A percentile compares a stretch with the other conserved stretches of the same genome.
phyloP scores from a whole-genome alignment of 2,888 invertebrate species.

The Cataglyphis altisquamis region DNA sequence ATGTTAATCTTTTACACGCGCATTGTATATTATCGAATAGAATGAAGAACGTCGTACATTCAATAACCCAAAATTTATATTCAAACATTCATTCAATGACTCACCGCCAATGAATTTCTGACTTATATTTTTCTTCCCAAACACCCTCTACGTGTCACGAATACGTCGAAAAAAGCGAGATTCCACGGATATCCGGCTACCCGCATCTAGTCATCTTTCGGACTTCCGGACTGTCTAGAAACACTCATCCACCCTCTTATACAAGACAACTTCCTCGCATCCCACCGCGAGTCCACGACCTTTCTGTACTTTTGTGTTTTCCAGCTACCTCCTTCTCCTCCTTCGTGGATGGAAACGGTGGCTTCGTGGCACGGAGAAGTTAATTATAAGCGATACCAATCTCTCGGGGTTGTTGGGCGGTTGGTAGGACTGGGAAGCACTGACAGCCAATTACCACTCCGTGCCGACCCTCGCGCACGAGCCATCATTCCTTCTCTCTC shows the following conservation, averaged over 20 bases:
- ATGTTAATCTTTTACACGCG: neutral
- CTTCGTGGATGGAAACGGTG: constrained; percentile 82
- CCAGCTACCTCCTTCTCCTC: constrained; percentile 43
- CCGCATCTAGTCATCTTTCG: constrained; percentile 47
- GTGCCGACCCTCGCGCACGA: constrained; percentile 84
- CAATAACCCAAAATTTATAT: constrained; percentile 14
- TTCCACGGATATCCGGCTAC: constrained; percentile 38
- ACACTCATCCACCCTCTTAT: constrained; percentile 30
- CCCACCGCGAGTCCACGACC: constrained; percentile 47
- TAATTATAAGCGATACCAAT: constrained; percentile 87
- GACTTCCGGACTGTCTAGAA: constrained; percentile 58
- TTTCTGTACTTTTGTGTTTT: constrained; percentile 49
- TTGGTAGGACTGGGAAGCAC: constrained; percentile 85
- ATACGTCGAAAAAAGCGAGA: constrained; percentile 5
- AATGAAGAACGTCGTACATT: neutral
- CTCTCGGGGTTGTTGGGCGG: constrained; percentile 85
- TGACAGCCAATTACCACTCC: constrained; percentile 86
- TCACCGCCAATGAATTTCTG: constrained; percentile 44
- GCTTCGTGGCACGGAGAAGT: constrained; percentile 86
- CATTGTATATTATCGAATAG: neutral
- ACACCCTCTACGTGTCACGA: constrained; percentile 7
- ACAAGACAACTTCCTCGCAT: constrained; percentile 19
- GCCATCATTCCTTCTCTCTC: constrained; percentile 68
- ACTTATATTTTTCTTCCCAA: constrained; percentile 36
- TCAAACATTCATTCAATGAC: neutral